Evolutionary conservation across 2,888 invertebrate genomes (phyloP), one percentile per base, ranked within the genome.

Genomic region (Hirtodrosophila alboralis): DNA sequence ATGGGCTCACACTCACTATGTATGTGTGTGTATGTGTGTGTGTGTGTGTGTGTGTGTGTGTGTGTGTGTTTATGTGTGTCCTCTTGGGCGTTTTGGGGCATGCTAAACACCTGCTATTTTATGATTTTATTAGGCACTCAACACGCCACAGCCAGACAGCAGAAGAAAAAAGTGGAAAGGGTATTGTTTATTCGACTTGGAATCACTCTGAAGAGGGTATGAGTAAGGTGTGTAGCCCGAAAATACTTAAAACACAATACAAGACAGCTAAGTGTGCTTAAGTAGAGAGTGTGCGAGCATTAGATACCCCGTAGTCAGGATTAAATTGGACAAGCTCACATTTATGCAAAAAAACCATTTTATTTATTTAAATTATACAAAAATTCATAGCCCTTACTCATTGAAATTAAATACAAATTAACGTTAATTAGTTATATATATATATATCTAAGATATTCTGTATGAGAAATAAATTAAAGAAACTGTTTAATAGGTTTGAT

Each of bases 81-180:
- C 56, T 60, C 54, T 62, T 61, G 73, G 61, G 40, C 56, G 37
- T 48, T 75, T 58, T 57, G 63, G 53, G 54, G 79, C 40, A 31
- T 68, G 74, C 79, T 79, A 79, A 79, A 74, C 76, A 79, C 80
- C 83, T 79, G 78, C 63, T 65, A 71, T 43, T 70, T 74, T 71
- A 78, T 76, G 76, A 74, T 83, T 83, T 79, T 83, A 79, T 76
- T 76, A 79, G 83, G 45, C 74, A 79, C 76, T 76, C 80, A 83
- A 76, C 78, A 71, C 72, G 67, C 79, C 72, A 67, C 65, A 41
- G 37, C 36, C 40, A 18, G 41, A 44, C 38, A 26, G 31, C n/a
- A n/a, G n/a, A n/a, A n/a, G n/a, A n/a, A n/a, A n/a, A n/a, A n/a
- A n/a, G n/a, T n/a, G n/a, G n/a, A n/a, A n/a, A n/a, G n/a, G n/a